Base-by-base conservation (phyloP, 1,140 invertebrate species). In the Ditylenchus dipsaci region DNA sequence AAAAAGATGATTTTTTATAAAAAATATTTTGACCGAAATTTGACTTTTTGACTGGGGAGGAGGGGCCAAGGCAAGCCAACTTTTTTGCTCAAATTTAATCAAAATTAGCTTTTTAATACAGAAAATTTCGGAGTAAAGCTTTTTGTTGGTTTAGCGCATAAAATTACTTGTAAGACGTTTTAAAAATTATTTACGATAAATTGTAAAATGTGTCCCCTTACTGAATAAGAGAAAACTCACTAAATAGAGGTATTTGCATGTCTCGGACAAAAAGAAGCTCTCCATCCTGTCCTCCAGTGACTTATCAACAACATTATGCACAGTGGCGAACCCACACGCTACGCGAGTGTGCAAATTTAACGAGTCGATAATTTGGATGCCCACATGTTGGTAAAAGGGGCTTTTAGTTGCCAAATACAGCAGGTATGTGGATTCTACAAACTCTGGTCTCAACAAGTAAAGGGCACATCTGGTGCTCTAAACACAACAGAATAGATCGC, bases 201-300 rank as follows among this genome's bases (percentile, higher is more conserved):
- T n/a, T 21, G 1, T 21, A 19, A 17, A 60, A n/a, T n/a, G n/a
- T n/a, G n/a, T n/a, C n/a, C n/a, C n/a, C n/a, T n/a, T n/a, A n/a
- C n/a, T n/a, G 11, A 38, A 59, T 1, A 17, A 60, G 1, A 29
- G n/a, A 13, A n/a, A 67, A 42, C 83, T 83, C 81, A 89, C 88
- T 82, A 90, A 79, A 86, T 95, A 97, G 0, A 98, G 84, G 85
- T 99, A 99, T 86, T 99, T 98, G 19, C 92, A 93, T 0, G 95
- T 98, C 86, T 99, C 95, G 33, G 93, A 91, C 1, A 99, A 85
- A 82, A 98, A 98, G 84, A 99, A 99, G 1, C 93, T 96, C 83
- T 99, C 95, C 95, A 98, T 98, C 63, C 95, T 87, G 83, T 99
- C 95, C 84, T 97, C 94, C 82, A 95, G 89, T 8, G 90, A 88